These are phyloP conservation scores for Drosophila austrosaltans DNA, from an alignment of 2,888 invertebrate species.

Conservation along the genomic window DNA sequence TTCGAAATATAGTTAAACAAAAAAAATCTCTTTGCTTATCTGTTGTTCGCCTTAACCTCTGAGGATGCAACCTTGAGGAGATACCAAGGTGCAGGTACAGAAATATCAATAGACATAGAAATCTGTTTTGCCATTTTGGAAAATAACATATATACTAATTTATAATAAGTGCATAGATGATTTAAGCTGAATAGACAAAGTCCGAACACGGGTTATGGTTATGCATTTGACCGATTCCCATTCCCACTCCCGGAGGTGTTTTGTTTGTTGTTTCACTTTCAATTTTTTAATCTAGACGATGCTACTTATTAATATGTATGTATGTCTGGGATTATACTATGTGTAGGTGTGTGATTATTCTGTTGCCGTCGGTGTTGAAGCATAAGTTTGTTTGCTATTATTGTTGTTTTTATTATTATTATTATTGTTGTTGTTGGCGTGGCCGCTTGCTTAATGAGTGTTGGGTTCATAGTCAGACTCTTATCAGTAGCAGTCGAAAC, in stretches of 20 bases:
- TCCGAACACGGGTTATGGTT: conserved; percentile 61
- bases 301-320: conserved; percentile 15
- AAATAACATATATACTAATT: conserved; percentile 23
- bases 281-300: conserved; percentile 47
- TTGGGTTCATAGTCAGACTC: conserved; percentile 72
- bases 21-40: conserved; percentile 9
- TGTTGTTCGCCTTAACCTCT: conserved; percentile 36
- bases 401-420: conserved; percentile 12
- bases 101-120: conserved; percentile 24
- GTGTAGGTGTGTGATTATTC: conserved; percentile 76
- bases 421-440: conserved; percentile 16
- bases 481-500: conserved; percentile 52
- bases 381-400: conserved; percentile 52
- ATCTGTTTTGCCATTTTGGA: conserved; percentile 18
- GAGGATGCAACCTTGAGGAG: conserved; percentile 37
- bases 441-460: conserved; percentile 53
- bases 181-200: conserved; percentile 49
- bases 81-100: conserved; percentile 36
- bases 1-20: conserved; percentile 23
- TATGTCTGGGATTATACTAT: conserved; percentile 26
- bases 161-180: conserved; percentile 12
- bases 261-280: conserved; percentile 66
- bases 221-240: conserved; percentile 21
- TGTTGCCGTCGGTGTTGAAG: conserved; percentile 37
- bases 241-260: conserved; percentile 43